A percentile compares a stretch with the other conserved stretches of the same genome.
These are phyloP conservation scores for Theristicus caerulescens DNA, from an alignment of 2,113 vertebrate species.

Conservation along the genomic window DNA sequence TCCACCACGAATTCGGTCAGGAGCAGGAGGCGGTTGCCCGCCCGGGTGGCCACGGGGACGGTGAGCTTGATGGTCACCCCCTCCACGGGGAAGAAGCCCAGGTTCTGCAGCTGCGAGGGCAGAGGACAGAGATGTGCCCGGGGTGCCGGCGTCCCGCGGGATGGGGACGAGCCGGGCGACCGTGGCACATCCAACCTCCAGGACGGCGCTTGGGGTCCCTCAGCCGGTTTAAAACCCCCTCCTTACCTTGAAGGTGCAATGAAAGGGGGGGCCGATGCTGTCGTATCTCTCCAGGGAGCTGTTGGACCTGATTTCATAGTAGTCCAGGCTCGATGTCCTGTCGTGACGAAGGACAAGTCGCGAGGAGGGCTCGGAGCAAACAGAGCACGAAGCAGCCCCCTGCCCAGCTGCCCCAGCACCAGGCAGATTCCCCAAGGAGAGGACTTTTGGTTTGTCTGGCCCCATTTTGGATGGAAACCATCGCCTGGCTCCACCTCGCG, in stretches of 20 bases:
- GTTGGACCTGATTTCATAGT: conserved; percentile 82
- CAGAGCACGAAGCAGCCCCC: background rate
- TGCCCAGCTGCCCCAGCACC: background rate
- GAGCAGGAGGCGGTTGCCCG: conserved; percentile 80
- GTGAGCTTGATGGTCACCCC: conserved; percentile 79
- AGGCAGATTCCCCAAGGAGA: background rate
- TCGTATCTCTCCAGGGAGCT: conserved; percentile 69
- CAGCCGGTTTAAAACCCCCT: fast-evolving
- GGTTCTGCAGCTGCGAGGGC: conserved; percentile 83
- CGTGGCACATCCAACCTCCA: fast-evolving
- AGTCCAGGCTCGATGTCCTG: conserved; percentile 82
- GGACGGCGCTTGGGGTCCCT: fast-evolving
- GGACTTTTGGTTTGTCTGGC: background rate
- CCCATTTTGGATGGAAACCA: background rate
- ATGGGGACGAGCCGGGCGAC: background rate
- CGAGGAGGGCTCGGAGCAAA: background rate
- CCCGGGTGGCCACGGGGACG: conserved; percentile 78
- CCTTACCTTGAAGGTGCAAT: conserved; percentile 80
- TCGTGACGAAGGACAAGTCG: background rate
- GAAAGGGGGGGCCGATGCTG: conserved; percentile 77
- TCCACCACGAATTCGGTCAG: conserved; percentile 73
- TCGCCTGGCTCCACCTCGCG: fast-evolving
- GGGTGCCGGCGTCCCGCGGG: fast-evolving
- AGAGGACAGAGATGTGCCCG: background rate
- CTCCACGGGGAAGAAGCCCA: conserved; percentile 83